phyloP scores from a whole-genome alignment of 2,888 invertebrate species.

The Pharmacophagus antenor region DNA sequence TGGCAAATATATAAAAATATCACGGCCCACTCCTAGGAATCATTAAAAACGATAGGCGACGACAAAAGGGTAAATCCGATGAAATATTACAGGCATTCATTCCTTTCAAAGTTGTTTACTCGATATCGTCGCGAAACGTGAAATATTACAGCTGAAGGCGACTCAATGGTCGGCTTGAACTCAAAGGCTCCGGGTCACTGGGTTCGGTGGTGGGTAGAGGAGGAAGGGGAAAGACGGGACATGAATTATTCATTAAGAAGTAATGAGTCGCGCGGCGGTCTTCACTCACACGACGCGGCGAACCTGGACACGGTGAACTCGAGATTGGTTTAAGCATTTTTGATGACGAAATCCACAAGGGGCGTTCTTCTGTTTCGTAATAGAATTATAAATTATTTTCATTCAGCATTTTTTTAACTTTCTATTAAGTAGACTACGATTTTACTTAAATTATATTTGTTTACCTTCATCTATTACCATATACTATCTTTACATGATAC shows the following conservation, averaged over 20 bases:
- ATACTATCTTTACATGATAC: too few relatives aligned
- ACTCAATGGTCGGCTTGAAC: slow-evolving; percentile 40
- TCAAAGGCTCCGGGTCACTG: slow-evolving; percentile 24
- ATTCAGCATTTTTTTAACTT: too few relatives aligned
- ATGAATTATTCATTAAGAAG: slow-evolving; percentile 71
- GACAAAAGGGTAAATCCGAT: slow-evolving; percentile 23
- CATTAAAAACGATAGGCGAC: slow-evolving; percentile 11
- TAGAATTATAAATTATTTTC: background rate
- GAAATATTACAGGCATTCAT: slow-evolving; percentile 24
- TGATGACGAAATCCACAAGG: slow-evolving; percentile 3
- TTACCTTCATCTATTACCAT: too few relatives aligned
- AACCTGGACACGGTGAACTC: slow-evolving; percentile 11
- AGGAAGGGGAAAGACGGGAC: slow-evolving; percentile 40
- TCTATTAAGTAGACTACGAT: too few relatives aligned
- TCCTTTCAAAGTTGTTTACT: slow-evolving; percentile 16
- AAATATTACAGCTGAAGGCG: slow-evolving; percentile 39
- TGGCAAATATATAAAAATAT: slow-evolving; percentile 4
- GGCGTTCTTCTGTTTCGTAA: background rate
- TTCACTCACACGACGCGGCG: background rate
- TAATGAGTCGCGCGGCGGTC: slow-evolving; percentile 67
- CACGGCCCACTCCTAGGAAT: background rate
- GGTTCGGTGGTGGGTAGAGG: slow-evolving; percentile 23
- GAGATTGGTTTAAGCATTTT: slow-evolving; percentile 23
- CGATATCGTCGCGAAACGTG: slow-evolving; percentile 29
- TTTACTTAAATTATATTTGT: too few relatives aligned